Conservation (phyloP, 2,113 vertebrate species). For the Atherinomorus stipes region DNA sequence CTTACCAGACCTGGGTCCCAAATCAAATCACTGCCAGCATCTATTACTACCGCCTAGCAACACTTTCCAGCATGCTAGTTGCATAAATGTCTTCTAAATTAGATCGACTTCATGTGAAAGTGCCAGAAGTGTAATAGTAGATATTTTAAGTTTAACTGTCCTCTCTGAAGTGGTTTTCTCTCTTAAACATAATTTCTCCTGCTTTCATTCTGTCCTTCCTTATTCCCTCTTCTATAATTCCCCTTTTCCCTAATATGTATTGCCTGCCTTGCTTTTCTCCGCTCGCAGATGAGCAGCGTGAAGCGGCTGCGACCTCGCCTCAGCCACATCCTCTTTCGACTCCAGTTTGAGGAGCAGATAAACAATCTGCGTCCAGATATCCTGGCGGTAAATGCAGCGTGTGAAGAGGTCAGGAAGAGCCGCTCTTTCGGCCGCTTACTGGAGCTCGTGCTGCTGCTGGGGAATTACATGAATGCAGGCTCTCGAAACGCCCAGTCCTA, state of each 20-base stretch:
- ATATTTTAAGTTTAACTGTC: slow-evolving; percentile 52
- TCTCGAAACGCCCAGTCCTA: slow-evolving; percentile 95
- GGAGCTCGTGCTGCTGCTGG: slow-evolving; percentile 95
- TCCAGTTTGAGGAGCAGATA: slow-evolving; percentile 98
- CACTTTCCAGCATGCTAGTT: slow-evolving; percentile 64
- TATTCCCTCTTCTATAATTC: slow-evolving; percentile 1
- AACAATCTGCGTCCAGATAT: slow-evolving; percentile 95
- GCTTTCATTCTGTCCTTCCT: neutral
- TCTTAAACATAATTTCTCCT: neutral
- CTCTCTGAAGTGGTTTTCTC: slow-evolving; percentile 36
- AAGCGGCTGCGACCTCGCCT: slow-evolving; percentile 93
- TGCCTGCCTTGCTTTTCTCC: slow-evolving; percentile 58
- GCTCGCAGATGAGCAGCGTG: slow-evolving; percentile 93
- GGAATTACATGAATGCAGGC: slow-evolving; percentile 98
- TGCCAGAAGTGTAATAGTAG: slow-evolving; percentile 51
- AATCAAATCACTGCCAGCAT: slow-evolving; percentile 82
- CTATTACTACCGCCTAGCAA: slow-evolving; percentile 80
- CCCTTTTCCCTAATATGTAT: slow-evolving; percentile 58
- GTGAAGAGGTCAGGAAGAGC: slow-evolving; percentile 94
- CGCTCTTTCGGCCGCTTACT: slow-evolving; percentile 90
- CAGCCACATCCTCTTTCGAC: slow-evolving; percentile 95
- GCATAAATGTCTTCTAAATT: slow-evolving; percentile 74
- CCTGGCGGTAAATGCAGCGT: slow-evolving; percentile 93
- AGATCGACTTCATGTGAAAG: slow-evolving; percentile 51
- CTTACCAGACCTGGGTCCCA: slow-evolving; percentile 77